Evolutionary conservation across 2,113 vertebrate genomes (phyloP), one percentile per base, ranked within the genome.

Genomic region (Gopherus evgoodei): DNA sequence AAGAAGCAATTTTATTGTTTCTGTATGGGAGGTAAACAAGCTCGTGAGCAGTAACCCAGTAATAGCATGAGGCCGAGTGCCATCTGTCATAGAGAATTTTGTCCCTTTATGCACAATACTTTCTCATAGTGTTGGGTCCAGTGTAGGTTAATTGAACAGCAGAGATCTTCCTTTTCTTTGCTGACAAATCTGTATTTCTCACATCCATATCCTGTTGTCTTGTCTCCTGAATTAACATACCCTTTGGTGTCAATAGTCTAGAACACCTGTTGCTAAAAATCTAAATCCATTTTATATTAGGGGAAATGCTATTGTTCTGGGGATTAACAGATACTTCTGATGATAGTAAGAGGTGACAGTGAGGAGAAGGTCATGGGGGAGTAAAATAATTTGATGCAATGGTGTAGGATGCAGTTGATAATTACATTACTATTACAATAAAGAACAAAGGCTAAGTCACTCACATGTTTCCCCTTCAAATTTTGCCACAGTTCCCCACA

Each of bases 1-100:
- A 96, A 97, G 97, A 98, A 97, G 93, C 95, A 96, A 97, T 98
- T 98, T 98, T 98, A 97, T 96, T 98, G 95, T 97, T 96, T 94
- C 95, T 97, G 91, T 95, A 93, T 42, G 94, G 97, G 96, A 97
- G 96, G 69, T 95, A 97, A 97, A 97, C 96, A 95, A 96, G 89
- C 95, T 97, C 86, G 90, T 0, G 2, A 96, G 96, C 93, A 94
- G 94, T 93, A 94, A 53, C 90, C 6, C 56, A 25, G 10, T 87
- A 95, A 88, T 97, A 95, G 95, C 65, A 21, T 5, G 81, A 94
- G 31, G 90, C 88, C 31, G 56, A 17, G 42, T 96, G 93, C 98
- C 98, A 97, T 98, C 97, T 98, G 98, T 97, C 97, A 97, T 96
- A 29, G 97, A 96, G 96, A 96, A 96, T 96, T 95, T 84, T 89